Evolutionary conservation across 2,888 invertebrate genomes (phyloP).

Genomic region (Lasioglossum calceatum): DNA sequence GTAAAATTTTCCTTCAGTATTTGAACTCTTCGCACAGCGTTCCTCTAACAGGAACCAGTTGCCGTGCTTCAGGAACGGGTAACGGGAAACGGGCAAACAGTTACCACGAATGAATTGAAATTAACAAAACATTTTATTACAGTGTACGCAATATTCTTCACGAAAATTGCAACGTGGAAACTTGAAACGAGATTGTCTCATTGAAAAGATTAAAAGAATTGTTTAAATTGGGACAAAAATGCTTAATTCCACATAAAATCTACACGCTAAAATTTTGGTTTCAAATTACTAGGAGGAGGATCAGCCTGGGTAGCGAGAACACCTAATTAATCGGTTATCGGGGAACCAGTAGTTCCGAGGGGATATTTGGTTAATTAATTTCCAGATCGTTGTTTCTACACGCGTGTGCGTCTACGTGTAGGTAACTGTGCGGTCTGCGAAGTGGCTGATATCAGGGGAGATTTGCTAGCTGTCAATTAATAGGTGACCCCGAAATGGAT

Average conservation of each 20-base stretch:
- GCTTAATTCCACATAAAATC: no score
- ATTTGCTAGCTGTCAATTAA: slow-evolving; percentile 16
- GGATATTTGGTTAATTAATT: background rate
- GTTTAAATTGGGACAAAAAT: no score
- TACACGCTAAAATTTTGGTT: no score
- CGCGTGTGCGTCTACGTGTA: background rate
- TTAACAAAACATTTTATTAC: background rate
- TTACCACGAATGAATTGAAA: background rate
- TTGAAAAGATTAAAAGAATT: no score
- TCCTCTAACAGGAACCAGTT: no score
- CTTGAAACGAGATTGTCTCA: no score
- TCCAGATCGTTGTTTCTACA: background rate
- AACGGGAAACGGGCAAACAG: background rate
- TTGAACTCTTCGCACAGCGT: no score
- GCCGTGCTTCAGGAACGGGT: no score
- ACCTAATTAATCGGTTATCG: background rate
- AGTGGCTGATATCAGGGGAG: slow-evolving; percentile 18
- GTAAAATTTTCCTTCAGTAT: background rate
- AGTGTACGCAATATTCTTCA: background rate
- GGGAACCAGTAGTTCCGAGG: background rate
- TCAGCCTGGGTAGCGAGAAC: background rate
- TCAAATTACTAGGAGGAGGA: background rate
- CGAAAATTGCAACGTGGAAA: background rate
- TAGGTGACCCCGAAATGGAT: slow-evolving; percentile 29
- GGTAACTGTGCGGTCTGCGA: background rate